phyloP scores from a whole-genome alignment of 2,888 invertebrate species.

The Nasonovia ribisnigri region DNA sequence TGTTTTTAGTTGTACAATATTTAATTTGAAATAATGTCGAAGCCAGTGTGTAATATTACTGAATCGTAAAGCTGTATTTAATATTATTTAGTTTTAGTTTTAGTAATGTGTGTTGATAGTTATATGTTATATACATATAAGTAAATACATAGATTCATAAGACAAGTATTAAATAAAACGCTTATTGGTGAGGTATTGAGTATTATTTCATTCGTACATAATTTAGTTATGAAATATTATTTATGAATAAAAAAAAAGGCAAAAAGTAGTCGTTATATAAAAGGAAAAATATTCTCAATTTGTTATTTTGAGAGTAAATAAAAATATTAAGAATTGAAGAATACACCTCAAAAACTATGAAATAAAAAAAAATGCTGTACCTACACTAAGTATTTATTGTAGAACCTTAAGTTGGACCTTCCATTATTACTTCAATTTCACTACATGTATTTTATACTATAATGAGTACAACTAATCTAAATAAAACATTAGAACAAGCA shows the following conservation, averaged over 20 bases:
- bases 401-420: not conserved
- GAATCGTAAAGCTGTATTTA: not conserved
- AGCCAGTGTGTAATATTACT: not conserved
- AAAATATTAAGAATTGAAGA: too few relatives aligned
- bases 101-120: not conserved
- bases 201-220: too few relatives aligned
- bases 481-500: not conserved
- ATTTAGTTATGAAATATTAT: too few relatives aligned
- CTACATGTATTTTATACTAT: not conserved
- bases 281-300: too few relatives aligned
- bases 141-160: not conserved
- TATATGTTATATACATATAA: too few relatives aligned
- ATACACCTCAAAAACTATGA: not conserved
- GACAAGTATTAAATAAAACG: not conserved
- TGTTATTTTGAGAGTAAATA: too few relatives aligned
- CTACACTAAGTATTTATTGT: not conserved
- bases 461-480: not conserved
- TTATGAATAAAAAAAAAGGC: too few relatives aligned
- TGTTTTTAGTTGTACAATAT: not conserved
- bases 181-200: too few relatives aligned
- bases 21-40: not conserved
- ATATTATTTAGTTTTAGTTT: not conserved
- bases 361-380: not conserved
- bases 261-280: too few relatives aligned
- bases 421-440: not conserved